These are phyloP conservation scores for Pteronotus mesoamericanus DNA, from an alignment of 2,797 vertebrate genomes.

Conservation along the genomic window DNA sequence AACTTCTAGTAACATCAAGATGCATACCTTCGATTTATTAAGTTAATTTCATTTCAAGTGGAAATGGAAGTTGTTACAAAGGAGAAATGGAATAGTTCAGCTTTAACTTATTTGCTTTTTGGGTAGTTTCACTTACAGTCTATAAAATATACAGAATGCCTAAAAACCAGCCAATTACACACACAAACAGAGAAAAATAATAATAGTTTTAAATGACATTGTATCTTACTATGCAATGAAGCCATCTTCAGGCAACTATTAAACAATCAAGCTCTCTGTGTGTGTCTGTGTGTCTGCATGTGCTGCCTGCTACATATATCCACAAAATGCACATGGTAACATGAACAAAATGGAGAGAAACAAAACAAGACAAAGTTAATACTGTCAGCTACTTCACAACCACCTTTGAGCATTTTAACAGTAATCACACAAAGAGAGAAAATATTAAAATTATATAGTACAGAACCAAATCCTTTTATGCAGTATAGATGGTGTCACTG, in stretches of 20 bases:
- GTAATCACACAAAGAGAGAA: constrained; percentile 10
- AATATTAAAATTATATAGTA: constrained; percentile 38
- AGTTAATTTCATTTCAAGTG: constrained; percentile 45
- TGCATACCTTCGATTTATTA: constrained; percentile 21
- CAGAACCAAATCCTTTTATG: constrained; percentile 68
- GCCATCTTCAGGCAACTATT: constrained; percentile 21
- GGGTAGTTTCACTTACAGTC: neutral
- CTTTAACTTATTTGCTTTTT: constrained; percentile 29
- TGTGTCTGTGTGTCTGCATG: neutral
- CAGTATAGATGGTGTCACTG: constrained; percentile 68
- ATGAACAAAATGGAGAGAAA: constrained; percentile 55
- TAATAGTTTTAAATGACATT: neutral
- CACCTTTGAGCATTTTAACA: constrained; percentile 35
- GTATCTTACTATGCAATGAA: constrained; percentile 32
- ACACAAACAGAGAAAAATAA: constrained; percentile 14
- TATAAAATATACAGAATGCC: neutral
- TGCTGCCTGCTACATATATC: constrained; percentile 33
- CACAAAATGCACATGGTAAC: constrained; percentile 57
- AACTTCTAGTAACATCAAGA: constrained; percentile 18
- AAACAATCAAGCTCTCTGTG: constrained; percentile 36
- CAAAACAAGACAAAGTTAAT: constrained; percentile 50
- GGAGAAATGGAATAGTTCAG: constrained; percentile 20
- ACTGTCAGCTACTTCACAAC: constrained; percentile 17
- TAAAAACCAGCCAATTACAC: neutral
- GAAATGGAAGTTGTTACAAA: constrained; percentile 41